Evolutionary conservation across 2,797 vertebrate species (phyloP).

Genomic region (Sebastes goodei): DNA sequence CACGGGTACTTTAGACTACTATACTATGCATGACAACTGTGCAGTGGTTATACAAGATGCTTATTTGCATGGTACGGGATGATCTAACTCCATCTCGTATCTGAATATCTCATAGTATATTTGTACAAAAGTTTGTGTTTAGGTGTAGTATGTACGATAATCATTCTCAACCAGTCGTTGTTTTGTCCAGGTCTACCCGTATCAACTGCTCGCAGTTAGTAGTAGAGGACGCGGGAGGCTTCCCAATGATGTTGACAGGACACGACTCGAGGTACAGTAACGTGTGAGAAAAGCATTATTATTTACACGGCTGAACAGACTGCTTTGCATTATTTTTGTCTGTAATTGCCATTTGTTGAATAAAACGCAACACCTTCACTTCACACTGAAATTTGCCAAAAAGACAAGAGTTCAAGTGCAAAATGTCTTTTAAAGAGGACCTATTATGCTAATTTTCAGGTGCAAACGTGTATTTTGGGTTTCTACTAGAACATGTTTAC

Average conservation of each 20-base stretch:
- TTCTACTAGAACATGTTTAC: too few relatives aligned
- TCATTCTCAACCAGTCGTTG: constrained; percentile 10
- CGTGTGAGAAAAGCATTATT: background rate
- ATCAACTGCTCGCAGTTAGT: constrained; percentile 91
- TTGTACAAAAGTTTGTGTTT: background rate
- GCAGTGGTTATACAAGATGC: background rate
- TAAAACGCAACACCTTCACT: background rate
- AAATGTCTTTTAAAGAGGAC: background rate
- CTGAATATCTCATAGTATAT: background rate
- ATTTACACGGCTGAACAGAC: background rate
- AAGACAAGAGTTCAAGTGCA: background rate
- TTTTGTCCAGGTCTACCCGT: constrained; percentile 90
- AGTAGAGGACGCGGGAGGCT: constrained; percentile 91
- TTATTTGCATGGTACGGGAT: background rate
- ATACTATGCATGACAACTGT: background rate
- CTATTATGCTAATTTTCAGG: too few relatives aligned
- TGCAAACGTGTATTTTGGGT: too few relatives aligned
- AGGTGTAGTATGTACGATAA: background rate
- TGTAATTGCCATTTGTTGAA: background rate
- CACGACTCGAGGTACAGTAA: constrained; percentile 92
- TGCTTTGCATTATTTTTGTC: background rate
- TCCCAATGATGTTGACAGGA: constrained; percentile 93
- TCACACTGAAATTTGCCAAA: too few relatives aligned
- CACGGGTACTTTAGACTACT: background rate
- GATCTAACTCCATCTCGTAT: background rate